These are phyloP conservation scores for Pseudeuparius sepicola DNA, from an alignment of 2,888 invertebrate species.

Conservation along the genomic window DNA sequence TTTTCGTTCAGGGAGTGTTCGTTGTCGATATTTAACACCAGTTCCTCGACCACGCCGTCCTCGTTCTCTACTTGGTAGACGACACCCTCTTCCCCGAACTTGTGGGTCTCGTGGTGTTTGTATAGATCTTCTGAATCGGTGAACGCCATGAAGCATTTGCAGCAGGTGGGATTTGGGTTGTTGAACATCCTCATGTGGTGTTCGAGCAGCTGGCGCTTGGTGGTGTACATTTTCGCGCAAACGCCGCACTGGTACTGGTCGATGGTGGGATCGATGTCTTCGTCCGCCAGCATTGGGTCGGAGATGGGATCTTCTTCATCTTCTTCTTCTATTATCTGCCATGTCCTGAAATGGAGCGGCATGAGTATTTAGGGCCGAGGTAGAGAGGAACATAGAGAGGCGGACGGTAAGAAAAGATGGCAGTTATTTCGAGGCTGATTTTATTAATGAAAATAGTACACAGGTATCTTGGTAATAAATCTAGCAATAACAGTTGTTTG, in stretches of 20 bases:
- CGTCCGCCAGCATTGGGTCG: no score
- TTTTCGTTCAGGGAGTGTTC: constrained; percentile 17
- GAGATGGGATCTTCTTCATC: no score
- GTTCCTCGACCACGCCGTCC: constrained; percentile 23
- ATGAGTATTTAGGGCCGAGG: constrained; percentile 17
- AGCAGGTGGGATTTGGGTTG: constrained; percentile 31
- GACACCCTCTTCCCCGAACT: constrained; percentile 22
- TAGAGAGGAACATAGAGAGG: background rate
- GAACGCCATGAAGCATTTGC: constrained; percentile 32
- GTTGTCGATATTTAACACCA: constrained; percentile 25
- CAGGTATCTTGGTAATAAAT: no score
- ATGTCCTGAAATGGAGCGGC: no score
- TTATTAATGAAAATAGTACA: no score
- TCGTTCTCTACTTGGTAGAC: constrained; percentile 14
- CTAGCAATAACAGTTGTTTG: no score
- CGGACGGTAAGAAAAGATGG: no score
- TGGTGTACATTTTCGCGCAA: constrained; percentile 32
- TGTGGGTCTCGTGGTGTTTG: constrained; percentile 34
- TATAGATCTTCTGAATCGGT: constrained; percentile 31
- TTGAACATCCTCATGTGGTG: constrained; percentile 33
- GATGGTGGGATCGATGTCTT: constrained; percentile 13
- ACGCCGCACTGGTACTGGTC: constrained; percentile 35
- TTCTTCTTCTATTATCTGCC: no score
- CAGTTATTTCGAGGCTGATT: no score
- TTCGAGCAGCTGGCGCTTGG: constrained; percentile 31